These are phyloP conservation scores for Epirrhoe tristata DNA, from an alignment of 2,888 invertebrate genomes.

Conservation along the genomic window DNA sequence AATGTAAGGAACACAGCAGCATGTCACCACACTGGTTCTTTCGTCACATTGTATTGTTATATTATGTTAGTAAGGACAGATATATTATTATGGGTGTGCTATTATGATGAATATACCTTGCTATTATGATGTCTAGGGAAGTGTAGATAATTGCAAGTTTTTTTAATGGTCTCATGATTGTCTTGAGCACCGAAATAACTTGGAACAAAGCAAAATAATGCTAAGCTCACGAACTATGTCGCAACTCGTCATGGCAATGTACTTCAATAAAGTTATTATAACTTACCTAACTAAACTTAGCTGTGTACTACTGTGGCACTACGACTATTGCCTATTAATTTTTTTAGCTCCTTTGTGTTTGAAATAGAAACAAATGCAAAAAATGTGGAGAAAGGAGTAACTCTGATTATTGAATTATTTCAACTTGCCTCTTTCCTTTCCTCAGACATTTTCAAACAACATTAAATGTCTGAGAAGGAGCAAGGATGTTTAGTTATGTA, in stretches of 20 bases:
- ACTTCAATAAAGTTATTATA: conserved; percentile 9
- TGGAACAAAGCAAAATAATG: conserved; percentile 14
- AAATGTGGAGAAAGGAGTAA: too few relatives aligned
- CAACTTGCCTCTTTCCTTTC: too few relatives aligned
- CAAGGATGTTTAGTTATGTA: too few relatives aligned
- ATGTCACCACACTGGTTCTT: background rate
- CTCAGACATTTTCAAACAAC: too few relatives aligned
- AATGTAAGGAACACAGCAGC: background rate
- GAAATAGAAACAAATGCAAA: too few relatives aligned
- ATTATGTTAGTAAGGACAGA: background rate
- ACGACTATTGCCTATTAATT: too few relatives aligned
- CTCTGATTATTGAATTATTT: too few relatives aligned
- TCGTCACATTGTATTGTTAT: background rate
- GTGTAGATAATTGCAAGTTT: background rate
- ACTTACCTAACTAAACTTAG: background rate
- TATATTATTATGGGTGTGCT: too few relatives aligned
- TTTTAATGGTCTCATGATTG: too few relatives aligned
- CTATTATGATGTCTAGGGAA: background rate
- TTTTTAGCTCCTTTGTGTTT: too few relatives aligned
- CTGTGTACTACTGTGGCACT: too few relatives aligned
- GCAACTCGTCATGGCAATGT: conserved; percentile 15
- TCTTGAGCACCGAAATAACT: conserved; percentile 10
- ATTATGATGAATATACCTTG: background rate
- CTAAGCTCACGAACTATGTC: conserved; percentile 23
- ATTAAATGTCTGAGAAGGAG: too few relatives aligned